phyloP scores from a whole-genome alignment of 2,113 vertebrate genomes.

The Eulemur macaco region DNA sequence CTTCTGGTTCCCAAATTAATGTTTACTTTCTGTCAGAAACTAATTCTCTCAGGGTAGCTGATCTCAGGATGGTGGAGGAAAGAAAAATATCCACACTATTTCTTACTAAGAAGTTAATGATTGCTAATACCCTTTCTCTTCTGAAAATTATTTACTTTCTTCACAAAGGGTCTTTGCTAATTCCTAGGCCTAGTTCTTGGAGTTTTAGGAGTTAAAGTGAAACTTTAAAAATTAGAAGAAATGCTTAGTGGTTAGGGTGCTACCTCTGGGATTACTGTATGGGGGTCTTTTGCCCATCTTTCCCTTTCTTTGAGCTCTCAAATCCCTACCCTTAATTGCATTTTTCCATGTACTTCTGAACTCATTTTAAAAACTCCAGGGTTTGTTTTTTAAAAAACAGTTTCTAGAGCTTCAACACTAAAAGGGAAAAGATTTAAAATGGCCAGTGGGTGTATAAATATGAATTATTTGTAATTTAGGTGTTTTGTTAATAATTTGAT shows the following conservation, averaged over 20 bases:
- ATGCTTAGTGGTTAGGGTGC: neutral
- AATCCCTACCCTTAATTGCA: neutral
- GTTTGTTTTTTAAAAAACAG: neutral
- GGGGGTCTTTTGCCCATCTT: neutral
- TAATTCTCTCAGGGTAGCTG: neutral
- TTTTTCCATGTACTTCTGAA: neutral
- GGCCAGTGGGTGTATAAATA: neutral
- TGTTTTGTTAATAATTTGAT: slow-evolving; percentile 13
- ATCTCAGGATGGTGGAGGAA: neutral
- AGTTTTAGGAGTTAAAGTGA: neutral
- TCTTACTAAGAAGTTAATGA: neutral
- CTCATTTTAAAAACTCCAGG: neutral
- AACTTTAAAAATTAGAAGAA: neutral
- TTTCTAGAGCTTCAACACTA: neutral
- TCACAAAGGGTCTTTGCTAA: neutral
- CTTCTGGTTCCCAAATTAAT: neutral
- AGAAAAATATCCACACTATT: neutral
- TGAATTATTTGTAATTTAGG: neutral
- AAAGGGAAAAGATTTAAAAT: neutral
- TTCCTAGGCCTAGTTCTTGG: neutral
- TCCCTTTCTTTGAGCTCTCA: neutral
- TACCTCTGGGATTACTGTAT: neutral
- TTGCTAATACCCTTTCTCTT: neutral
- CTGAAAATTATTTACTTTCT: neutral
- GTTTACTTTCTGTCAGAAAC: neutral